Evolutionary conservation across 2,888 invertebrate species (phyloP).

Genomic region (Drosophila demipolita): DNA sequence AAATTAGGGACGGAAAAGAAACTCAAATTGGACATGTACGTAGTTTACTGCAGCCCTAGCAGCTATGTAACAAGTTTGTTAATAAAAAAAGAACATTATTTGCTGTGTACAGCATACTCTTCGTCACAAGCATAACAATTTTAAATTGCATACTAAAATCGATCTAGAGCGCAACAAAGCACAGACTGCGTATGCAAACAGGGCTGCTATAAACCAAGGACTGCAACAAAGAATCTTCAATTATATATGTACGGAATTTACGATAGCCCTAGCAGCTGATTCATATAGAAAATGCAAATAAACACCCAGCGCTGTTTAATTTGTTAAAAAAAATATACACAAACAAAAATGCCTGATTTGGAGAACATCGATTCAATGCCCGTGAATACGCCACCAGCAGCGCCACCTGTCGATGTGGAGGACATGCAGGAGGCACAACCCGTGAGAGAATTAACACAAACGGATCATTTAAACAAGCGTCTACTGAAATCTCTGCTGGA

Average conservation of each 20-base stretch:
- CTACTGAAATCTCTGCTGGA: conserved; percentile 78
- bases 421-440: conserved; percentile 40
- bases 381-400: conserved; percentile 39
- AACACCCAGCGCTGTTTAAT: background rate
- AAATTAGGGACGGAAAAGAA: conserved; percentile 7
- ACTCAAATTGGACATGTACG: background rate
- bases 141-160: conserved; percentile 39
- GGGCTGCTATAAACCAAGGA: conserved; percentile 20
- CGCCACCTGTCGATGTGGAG: conserved; percentile 41
- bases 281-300: conserved; percentile 13
- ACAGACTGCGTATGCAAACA: conserved; percentile 27
- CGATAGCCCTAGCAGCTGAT: conserved; percentile 43
- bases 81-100: background rate
- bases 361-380: conserved; percentile 69
- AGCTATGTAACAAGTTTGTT: conserved; percentile 25
- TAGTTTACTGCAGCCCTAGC: conserved; percentile 34
- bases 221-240: background rate
- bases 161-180: conserved; percentile 55
- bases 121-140: conserved; percentile 64
- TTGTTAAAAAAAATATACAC: background rate
- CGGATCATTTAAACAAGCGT: conserved; percentile 81
- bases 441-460: conserved; percentile 81
- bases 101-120: conserved; percentile 1
- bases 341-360: conserved; percentile 67
- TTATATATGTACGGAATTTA: background rate